A percentile compares a stretch with the other conserved stretches of the same genome.
Conservation (phyloP, 2,888 invertebrate species). For the Folsomia manolachei region DNA sequence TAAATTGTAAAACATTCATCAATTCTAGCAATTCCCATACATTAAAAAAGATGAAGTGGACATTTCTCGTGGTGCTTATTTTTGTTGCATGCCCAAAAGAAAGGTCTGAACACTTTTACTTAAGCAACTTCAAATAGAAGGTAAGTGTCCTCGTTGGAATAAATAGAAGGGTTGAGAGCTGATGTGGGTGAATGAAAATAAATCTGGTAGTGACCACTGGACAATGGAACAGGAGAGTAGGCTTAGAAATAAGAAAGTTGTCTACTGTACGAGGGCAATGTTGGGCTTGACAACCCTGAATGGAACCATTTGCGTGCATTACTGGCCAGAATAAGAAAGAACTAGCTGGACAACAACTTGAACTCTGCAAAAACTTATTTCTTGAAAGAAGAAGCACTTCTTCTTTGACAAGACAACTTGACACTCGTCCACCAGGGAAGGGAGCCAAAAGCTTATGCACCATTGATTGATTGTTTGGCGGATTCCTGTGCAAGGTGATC, state of each 20-base stretch:
- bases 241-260: constrained; percentile 1
- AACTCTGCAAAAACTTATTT: constrained; percentile 10
- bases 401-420: constrained; percentile 40
- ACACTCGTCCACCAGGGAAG: constrained; percentile 18
- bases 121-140: too few species aligned
- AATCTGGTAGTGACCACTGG: neutral
- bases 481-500: too few species aligned
- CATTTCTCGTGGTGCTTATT: too few species aligned
- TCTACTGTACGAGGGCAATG: neutral
- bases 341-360: neutral
- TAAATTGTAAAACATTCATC: too few species aligned
- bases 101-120: too few species aligned
- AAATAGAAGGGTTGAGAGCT: too few species aligned
- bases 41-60: too few species aligned
- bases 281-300: neutral
- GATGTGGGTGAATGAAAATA: neutral
- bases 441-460: neutral
- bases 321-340: neutral
- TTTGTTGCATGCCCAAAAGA: too few species aligned
- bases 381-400: constrained; percentile 35
- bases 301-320: constrained; percentile 19
- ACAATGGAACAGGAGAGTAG: neutral
- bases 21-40: too few species aligned
- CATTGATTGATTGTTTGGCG: constrained; percentile 43
- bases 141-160: too few species aligned